Evolutionary conservation across 1,140 invertebrate species (phyloP).

Genomic region (Scaptomyza graminum): DNA sequence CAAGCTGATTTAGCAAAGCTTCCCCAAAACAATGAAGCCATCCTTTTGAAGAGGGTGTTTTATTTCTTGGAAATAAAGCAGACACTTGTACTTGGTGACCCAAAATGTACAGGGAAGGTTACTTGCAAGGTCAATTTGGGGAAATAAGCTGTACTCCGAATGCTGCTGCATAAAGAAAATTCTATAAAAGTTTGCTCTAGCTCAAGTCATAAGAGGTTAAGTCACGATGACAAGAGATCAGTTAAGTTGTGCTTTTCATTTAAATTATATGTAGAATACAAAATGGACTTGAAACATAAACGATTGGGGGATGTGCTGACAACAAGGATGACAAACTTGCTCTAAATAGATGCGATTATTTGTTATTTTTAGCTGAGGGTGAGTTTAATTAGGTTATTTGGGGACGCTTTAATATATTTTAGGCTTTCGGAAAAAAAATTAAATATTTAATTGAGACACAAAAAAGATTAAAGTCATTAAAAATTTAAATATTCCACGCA

Average conservation of each 20-base stretch:
- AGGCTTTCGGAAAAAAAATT: too few species aligned
- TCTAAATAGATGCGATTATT: too few species aligned
- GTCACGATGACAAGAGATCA: conserved; percentile 40
- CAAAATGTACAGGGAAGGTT: conserved; percentile 18
- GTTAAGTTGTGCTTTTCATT: conserved; percentile 8
- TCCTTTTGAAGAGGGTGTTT: conserved; percentile 37
- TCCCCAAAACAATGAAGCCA: background rate
- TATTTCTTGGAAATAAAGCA: background rate
- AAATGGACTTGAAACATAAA: background rate
- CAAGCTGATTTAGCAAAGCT: conserved; percentile 21
- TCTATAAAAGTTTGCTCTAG: conserved; percentile 10
- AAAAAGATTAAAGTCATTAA: too few species aligned
- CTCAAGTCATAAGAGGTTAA: conserved; percentile 24
- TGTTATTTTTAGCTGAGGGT: too few species aligned
- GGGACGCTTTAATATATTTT: too few species aligned
- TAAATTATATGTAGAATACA: background rate
- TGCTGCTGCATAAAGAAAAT: background rate
- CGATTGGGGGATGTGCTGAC: conserved; percentile 1
- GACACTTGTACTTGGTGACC: conserved; percentile 8
- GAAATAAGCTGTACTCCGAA: background rate
- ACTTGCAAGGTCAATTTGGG: conserved; percentile 34
- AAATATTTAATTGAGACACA: too few species aligned
- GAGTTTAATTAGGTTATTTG: too few species aligned
- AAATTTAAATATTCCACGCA: background rate
- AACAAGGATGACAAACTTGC: background rate